phyloP scores from a whole-genome alignment of 2,113 vertebrate species.

The Coryphaenoides rupestris region DNA sequence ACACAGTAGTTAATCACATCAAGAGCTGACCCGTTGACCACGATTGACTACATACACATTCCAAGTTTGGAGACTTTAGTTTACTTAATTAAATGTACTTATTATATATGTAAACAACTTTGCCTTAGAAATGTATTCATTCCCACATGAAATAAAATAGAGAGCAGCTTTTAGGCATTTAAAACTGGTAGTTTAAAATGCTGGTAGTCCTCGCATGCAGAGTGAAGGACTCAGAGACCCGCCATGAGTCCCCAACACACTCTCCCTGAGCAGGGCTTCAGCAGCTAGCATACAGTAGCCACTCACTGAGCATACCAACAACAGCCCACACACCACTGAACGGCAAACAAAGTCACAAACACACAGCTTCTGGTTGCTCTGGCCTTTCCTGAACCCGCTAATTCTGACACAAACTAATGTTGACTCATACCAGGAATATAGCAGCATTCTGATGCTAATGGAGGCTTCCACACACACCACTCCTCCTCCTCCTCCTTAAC shows the following conservation, averaged over 20 bases:
- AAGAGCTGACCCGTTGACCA: too few species aligned
- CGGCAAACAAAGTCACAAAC: background rate
- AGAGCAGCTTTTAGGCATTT: too few species aligned
- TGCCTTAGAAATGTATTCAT: too few species aligned
- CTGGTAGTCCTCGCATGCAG: too few species aligned
- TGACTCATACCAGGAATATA: slow-evolving; percentile 70
- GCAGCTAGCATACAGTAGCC: background rate
- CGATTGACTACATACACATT: too few species aligned
- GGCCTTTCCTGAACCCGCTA: slow-evolving; percentile 46
- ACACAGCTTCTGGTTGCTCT: slow-evolving; percentile 40
- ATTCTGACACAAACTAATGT: slow-evolving; percentile 69
- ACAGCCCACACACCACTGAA: slow-evolving; percentile 19
- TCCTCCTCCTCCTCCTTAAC: slow-evolving; percentile 62
- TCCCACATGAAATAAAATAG: too few species aligned
- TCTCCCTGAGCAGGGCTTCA: background rate
- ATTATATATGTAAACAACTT: too few species aligned
- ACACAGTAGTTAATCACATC: background rate
- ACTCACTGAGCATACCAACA: background rate
- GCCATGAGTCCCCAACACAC: too few species aligned
- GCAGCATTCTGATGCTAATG: slow-evolving; percentile 73
- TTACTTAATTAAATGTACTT: too few species aligned
- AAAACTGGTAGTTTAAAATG: too few species aligned
- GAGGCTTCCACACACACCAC: slow-evolving; percentile 47
- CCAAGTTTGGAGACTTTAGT: too few species aligned
- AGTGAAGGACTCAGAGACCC: too few species aligned